Evolutionary conservation across 2,797 vertebrate genomes (phyloP), one percentile per base, ranked within the genome.

Genomic region (Eutrigla gurnardus): DNA sequence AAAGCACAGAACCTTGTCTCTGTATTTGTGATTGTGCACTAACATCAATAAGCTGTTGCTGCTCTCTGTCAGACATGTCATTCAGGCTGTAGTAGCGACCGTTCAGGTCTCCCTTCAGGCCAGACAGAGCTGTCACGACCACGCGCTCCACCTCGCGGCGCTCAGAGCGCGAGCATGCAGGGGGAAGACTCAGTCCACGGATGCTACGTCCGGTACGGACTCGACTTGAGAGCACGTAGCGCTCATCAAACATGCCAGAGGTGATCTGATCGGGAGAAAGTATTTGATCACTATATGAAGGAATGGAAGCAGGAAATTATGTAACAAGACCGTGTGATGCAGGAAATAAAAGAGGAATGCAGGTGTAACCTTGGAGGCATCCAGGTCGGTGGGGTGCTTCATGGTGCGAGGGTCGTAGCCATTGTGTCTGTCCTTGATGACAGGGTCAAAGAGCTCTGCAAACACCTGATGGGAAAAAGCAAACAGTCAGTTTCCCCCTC

Each of bases 121-220:
- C 97, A 6, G 94, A 78, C 35, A 98, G 93, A 0, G 96, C 97
- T 0, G 91, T 95, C 72, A 97, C 91, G 7, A 87, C 90, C 0
- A 98, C 96, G 0, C 94, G 97, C 91, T 98, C 97, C 37, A 98
- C 96, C 82, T 97, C 96, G 45, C 97, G 94, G 6, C 97, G 93
- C 89, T 98, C 97, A 0, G 96, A 95, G 39, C 97, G 94, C 0
- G 70, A 81, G 91, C 97, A 98, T 18, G 96, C 96, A 0, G 96
- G 96, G 0, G 97, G 97, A 45, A 98, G 95, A 79, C 96, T 97
- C 72, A 97, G 94, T 0, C 97, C 96, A 0, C 96, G 96, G 90
- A 98, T 96, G 82, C 97, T 98, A 69, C 96, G 96, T 9, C 97
- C 97, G 0, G 96, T 98, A 18, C 97, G 96, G 55, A 98, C 97